Conservation (phyloP, 2,888 invertebrate species). For the Campopleginae sp. region DNA sequence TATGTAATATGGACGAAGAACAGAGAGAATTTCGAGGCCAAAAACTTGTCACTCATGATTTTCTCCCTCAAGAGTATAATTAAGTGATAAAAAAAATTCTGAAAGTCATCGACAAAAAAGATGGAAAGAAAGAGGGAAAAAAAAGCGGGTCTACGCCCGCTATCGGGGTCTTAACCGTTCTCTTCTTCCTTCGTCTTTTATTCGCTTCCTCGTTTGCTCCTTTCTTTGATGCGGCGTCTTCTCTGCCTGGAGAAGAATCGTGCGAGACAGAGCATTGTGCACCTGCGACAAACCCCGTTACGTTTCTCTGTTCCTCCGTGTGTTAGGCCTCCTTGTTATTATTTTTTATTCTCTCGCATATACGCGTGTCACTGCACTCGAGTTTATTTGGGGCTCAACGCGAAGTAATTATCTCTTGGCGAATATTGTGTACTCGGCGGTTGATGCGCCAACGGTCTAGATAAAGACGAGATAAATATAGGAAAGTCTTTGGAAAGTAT, state of each 20-base stretch:
- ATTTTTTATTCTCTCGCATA: constrained; percentile 29
- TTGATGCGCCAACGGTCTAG: background rate
- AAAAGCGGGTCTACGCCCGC: constrained; percentile 73
- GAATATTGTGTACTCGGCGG: background rate
- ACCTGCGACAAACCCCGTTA: constrained; percentile 62
- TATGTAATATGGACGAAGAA: background rate
- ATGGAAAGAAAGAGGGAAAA: background rate
- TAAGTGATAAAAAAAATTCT: constrained; percentile 29
- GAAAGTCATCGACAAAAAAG: constrained; percentile 19
- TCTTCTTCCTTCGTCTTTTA: constrained; percentile 61
- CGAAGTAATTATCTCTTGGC: background rate
- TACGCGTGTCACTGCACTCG: constrained; percentile 40
- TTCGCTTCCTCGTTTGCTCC: constrained; percentile 52
- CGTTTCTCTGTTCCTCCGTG: constrained; percentile 17
- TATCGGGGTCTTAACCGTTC: constrained; percentile 73
- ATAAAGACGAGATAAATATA: background rate
- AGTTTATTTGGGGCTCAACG: constrained; percentile 2
- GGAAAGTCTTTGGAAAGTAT: constrained; percentile 8
- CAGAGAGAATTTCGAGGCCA: background rate
- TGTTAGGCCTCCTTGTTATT: background rate
- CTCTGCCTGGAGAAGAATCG: constrained; percentile 27
- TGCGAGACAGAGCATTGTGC: constrained; percentile 43
- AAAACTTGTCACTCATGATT: constrained; percentile 18
- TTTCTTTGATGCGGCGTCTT: constrained; percentile 46
- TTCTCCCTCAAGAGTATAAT: background rate